These are phyloP conservation scores for Octonoba sinensis DNA, from an alignment of 2,888 invertebrate species.

Conservation along the genomic window DNA sequence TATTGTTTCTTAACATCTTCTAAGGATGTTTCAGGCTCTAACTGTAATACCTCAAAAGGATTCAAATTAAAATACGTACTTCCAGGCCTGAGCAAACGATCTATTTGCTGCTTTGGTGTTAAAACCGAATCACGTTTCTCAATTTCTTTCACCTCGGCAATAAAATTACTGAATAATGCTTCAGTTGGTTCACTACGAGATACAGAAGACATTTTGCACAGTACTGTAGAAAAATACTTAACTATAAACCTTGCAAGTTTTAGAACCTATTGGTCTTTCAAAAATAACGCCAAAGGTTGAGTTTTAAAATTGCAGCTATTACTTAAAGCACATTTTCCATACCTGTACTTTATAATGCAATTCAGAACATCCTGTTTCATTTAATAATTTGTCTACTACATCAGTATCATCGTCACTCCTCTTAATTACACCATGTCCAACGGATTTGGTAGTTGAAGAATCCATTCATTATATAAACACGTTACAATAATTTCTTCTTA, in stretches of 20 bases:
- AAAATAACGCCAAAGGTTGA: too few relatives aligned
- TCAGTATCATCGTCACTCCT: constrained; percentile 78
- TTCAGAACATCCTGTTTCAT: constrained; percentile 90
- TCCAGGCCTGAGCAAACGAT: constrained; percentile 93
- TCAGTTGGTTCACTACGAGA: constrained; percentile 28
- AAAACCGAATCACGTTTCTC: constrained; percentile 97
- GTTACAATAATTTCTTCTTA: too few relatives aligned
- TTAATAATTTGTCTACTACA: constrained; percentile 89
- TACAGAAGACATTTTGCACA: background rate
- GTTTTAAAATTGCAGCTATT: background rate
- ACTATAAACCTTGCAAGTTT: too few relatives aligned
- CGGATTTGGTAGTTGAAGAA: constrained; percentile 8
- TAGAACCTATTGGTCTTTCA: too few relatives aligned
- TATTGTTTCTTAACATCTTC: constrained; percentile 98
- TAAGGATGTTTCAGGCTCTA: constrained; percentile 86
- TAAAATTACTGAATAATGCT: constrained; percentile 56
- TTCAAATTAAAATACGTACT: constrained; percentile 99
- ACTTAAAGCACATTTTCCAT: constrained; percentile 65
- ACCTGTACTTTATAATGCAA: constrained; percentile 92
- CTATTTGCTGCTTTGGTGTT: constrained; percentile 97
- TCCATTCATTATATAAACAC: too few relatives aligned
- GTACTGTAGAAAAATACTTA: background rate
- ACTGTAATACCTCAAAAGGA: constrained; percentile 84
- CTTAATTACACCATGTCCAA: constrained; percentile 1
- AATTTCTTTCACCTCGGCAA: constrained; percentile 92